These are phyloP conservation scores for Himalopsyche tibetana DNA, from an alignment of 2,888 invertebrate genomes.

Conservation along the genomic window DNA sequence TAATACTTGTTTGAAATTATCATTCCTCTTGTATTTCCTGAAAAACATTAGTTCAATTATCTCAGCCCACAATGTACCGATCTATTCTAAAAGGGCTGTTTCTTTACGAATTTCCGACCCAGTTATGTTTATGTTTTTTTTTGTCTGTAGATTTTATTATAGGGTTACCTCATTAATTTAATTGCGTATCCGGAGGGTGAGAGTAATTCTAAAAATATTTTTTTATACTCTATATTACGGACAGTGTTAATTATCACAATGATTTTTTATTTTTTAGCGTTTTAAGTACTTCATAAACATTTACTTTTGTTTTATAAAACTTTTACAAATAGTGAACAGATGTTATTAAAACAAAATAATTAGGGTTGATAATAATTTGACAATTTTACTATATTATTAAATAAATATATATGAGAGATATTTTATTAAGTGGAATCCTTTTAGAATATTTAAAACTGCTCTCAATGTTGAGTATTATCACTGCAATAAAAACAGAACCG, in stretches of 20 bases:
- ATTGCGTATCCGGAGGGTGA: slow-evolving; percentile 2
- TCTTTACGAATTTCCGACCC: slow-evolving; percentile 28
- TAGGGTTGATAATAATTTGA: too few species aligned
- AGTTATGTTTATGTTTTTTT: slow-evolving; percentile 1
- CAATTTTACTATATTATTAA: too few species aligned
- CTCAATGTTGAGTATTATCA: too few species aligned
- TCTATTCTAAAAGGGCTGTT: neutral
- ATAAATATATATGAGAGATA: too few species aligned
- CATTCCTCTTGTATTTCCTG: neutral
- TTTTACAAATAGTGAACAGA: too few species aligned
- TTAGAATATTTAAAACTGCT: too few species aligned
- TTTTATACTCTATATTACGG: neutral
- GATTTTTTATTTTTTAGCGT: too few species aligned
- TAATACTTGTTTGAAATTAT: neutral
- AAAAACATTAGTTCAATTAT: slow-evolving; percentile 26
- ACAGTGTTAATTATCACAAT: neutral
- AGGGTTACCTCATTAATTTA: slow-evolving; percentile 6
- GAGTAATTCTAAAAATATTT: neutral
- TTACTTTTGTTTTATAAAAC: too few species aligned
- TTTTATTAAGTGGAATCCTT: too few species aligned
- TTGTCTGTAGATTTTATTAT: neutral
- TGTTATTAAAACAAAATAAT: too few species aligned
- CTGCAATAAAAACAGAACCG: too few species aligned
- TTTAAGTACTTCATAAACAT: too few species aligned
- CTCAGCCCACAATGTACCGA: neutral